Evolutionary conservation across 1,140 invertebrate genomes (phyloP).

Genomic region (Apolygus lucorum): DNA sequence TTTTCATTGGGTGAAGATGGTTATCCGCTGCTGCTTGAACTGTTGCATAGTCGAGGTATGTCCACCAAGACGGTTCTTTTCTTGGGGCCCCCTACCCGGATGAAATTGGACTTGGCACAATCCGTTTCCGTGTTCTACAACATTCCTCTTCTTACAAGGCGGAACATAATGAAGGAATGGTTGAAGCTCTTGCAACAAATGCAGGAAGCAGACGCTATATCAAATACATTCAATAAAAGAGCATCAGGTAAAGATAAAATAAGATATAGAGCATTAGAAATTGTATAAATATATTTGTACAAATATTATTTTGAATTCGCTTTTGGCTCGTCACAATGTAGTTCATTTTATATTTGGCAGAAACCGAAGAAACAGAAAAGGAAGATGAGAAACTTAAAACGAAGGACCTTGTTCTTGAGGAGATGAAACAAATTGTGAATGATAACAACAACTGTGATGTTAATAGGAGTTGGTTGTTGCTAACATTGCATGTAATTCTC

Average conservation of each 20-base stretch:
- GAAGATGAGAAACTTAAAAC: not conserved
- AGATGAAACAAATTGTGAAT: not conserved
- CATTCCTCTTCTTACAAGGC: not conserved
- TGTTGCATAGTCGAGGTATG: not conserved
- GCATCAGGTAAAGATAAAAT: too few species aligned
- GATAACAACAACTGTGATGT: not conserved
- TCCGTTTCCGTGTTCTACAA: not conserved
- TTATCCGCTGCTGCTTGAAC: not conserved
- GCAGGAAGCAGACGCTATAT: not conserved
- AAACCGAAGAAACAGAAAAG: not conserved
- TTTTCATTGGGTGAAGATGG: not conserved
- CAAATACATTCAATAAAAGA: too few species aligned
- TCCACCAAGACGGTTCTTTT: not conserved
- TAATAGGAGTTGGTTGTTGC: not conserved
- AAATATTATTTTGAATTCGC: not conserved
- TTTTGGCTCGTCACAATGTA: not conserved
- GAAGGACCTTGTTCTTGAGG: not conserved
- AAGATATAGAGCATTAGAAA: too few species aligned
- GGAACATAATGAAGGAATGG: not conserved
- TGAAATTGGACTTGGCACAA: slow-evolving; percentile 1
- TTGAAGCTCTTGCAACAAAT: not conserved
- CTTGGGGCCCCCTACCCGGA: not conserved
- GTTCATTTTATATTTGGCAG: too few species aligned
- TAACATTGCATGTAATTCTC: not conserved
- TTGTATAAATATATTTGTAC: too few species aligned